Evolutionary conservation across 2,113 vertebrate genomes (phyloP).

Genomic region (Lanius collurio): DNA sequence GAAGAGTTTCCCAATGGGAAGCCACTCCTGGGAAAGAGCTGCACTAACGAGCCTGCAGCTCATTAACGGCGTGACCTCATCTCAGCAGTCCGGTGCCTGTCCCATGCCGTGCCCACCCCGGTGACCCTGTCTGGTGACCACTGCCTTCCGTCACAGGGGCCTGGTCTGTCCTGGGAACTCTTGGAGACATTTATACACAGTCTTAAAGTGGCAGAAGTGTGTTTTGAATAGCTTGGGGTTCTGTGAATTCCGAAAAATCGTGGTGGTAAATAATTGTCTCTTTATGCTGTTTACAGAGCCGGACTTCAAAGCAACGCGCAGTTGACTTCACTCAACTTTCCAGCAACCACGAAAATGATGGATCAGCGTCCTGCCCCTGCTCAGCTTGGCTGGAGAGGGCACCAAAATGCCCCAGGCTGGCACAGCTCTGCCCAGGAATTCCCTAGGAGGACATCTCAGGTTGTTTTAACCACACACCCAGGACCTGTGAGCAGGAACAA

Average conservation of each 20-base stretch:
- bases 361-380: not conserved
- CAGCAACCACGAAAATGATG: not conserved
- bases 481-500: not conserved
- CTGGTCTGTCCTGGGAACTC: not conserved
- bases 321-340: not conserved
- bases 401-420: not conserved
- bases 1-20: not conserved
- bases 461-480: fast-evolving
- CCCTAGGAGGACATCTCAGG: not conserved
- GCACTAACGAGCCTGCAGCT: not conserved
- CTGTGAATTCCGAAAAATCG: not conserved
- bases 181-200: not conserved
- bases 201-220: not conserved
- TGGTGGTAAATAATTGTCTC: not conserved
- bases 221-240: not conserved
- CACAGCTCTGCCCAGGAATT: not conserved
- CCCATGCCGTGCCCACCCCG: fast-evolving
- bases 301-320: not conserved
- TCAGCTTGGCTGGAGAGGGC: not conserved
- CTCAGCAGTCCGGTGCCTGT: not conserved
- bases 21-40: not conserved
- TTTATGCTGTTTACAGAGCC: not conserved
- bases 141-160: not conserved
- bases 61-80: not conserved
- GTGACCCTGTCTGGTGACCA: not conserved